Evolutionary conservation across 2,797 vertebrate species (phyloP), one percentile per base, ranked within the genome.

Genomic region (Hemitrygon akajei): DNA sequence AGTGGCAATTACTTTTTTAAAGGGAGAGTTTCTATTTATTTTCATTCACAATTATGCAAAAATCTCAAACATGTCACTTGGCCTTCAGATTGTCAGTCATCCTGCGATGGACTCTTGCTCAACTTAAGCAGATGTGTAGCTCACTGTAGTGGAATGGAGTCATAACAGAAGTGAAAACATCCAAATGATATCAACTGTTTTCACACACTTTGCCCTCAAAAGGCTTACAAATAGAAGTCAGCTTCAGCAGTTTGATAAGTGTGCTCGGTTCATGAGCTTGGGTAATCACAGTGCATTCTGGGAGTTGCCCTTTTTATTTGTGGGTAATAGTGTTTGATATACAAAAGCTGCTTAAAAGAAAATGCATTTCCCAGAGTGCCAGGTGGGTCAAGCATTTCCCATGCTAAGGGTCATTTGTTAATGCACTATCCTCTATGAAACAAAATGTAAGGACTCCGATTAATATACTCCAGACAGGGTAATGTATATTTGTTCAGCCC

Each of bases 291-390:
- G 71, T 75, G 91, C 91, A 93, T 93, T 93, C 73, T 75, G 91
- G 71, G 91, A 93, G 91, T 75, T 75, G 91, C 73, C 91, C 69
- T 75, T 76, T 73, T 93, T 75, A 93, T 76, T 75, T 73, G 69
- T 73, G 71, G 91, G 71, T 93, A 27, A 75, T 58, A 75, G 69
- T 93, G 91, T 93, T 75, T 76, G 91, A 25, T 93, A 93, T 93
- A 93, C 91, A 92, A 93, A 93, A 93, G 91, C 91, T 93, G 91
- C 91, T 93, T 93, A 93, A 56, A 93, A 66, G 40, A 93, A 93
- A 93, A 71, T 93, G 27, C 87, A 71, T 93, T 93, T 93, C 91
- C 91, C 91, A 14, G 91, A 93, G 47, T 93, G 71, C 91, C 91
- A 93, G 69, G 71, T 93, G 91, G 91, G 47, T 93, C 91, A 73